Conservation (phyloP, 2,888 invertebrate species). For the Alviniconcha strummeri region DNA sequence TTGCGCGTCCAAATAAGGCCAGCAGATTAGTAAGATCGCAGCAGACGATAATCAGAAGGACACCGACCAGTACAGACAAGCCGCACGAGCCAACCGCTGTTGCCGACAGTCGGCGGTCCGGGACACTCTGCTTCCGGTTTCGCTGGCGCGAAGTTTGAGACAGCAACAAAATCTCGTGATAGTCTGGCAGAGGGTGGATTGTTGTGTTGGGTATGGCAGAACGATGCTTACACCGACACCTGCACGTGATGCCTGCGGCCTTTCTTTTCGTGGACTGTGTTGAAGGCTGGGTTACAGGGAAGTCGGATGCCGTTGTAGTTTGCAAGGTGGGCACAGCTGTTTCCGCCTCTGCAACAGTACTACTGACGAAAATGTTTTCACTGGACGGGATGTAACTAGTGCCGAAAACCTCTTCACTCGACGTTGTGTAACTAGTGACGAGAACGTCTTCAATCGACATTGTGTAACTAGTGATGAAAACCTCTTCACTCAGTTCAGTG, state of each 20-base stretch:
- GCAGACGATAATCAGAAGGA: slow-evolving; percentile 7
- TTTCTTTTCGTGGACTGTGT: background rate
- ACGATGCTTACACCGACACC: too few species aligned
- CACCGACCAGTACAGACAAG: background rate
- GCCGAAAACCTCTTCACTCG: too few species aligned
- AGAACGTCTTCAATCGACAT: too few species aligned
- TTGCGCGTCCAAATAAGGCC: background rate
- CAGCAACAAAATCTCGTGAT: background rate
- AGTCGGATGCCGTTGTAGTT: too few species aligned
- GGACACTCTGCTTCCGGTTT: slow-evolving; percentile 3
- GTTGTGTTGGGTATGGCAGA: background rate
- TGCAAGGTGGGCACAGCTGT: too few species aligned
- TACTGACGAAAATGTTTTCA: too few species aligned
- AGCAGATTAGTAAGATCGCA: background rate
- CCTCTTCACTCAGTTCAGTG: too few species aligned
- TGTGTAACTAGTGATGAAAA: too few species aligned
- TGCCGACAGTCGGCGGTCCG: background rate
- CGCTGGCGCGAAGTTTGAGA: background rate
- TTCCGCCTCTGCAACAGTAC: too few species aligned
- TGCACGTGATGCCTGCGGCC: background rate
- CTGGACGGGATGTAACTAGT: too few species aligned
- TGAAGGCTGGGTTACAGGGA: background rate
- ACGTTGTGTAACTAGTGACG: too few species aligned
- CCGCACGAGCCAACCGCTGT: background rate
- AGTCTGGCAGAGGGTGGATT: background rate